Base-by-base conservation (phyloP, 2,797 vertebrate species). In the Parambassis ranga region DNA sequence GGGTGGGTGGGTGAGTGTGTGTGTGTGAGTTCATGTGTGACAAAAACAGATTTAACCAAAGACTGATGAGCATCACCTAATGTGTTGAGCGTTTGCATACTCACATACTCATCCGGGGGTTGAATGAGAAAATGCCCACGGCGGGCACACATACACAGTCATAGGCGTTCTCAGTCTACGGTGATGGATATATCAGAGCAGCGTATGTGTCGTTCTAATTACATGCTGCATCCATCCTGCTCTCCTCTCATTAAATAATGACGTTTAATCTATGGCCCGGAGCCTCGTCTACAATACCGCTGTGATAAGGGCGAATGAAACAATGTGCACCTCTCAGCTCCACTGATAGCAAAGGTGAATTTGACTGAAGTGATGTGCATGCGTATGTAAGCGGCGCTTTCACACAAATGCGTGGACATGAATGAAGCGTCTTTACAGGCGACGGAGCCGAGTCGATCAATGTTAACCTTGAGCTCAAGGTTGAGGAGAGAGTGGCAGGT, bases 241-340 rank as follows among this genome's bases (percentile, higher is more conserved):
- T 79, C 72, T 79, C 31, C 56, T 83, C 80, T 84, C 79, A 75
- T 90, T 88, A 89, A 80, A 86, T 77, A 85, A 87, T 86, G 85
- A 81, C 76, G 52, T 85, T 75, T 83, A 72, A 87, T 84, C 82
- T 70, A 80, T 82, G 73, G 65, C 79, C 65, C 36, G 9, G 67
- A 65, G 79, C 59, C 68, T 49, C 33, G 23, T 68, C 77, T 47
- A 65, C 77, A 82, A 83, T 81, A 42, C 65, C 35, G 70, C 74
- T 63, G 62, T 66, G 77, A 88, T 85, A 78, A 82, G 71, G 72
- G 52, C 62, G 68, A 78, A 84, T 82, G 69, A 74, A 84, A 84
- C 76, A 71, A 68, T 57, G 61, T 55, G 59, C 65, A 68, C 50
- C 64, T 65, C 65, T 75, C 75, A 70, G 75, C 63, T 73, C 36